phyloP scores from a whole-genome alignment of 1,140 invertebrate species.

The Achroia grisella region DNA sequence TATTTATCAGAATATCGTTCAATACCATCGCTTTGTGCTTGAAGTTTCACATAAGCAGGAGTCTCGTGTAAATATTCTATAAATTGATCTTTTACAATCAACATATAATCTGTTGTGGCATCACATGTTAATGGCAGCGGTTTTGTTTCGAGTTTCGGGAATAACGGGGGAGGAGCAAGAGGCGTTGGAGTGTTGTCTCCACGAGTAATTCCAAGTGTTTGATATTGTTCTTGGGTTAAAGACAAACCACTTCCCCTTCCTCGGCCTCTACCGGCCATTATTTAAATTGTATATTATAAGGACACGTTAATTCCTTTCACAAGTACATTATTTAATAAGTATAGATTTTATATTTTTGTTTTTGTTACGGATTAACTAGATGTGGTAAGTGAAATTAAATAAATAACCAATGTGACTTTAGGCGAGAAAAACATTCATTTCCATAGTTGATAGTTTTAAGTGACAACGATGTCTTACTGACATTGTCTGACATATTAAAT shows the following conservation, averaged over 20 bases:
- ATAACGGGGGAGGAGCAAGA: slow-evolving; percentile 62
- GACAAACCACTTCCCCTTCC: slow-evolving; percentile 53
- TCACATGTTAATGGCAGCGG: slow-evolving; percentile 56
- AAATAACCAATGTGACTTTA: no score
- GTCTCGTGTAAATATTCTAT: slow-evolving; percentile 69
- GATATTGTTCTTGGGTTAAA: slow-evolving; percentile 64
- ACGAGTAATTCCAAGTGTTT: slow-evolving; percentile 59
- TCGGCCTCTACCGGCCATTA: slow-evolving; percentile 63
- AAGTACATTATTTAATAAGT: no score
- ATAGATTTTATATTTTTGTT: no score
- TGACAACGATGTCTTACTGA: no score
- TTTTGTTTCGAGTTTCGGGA: slow-evolving; percentile 66
- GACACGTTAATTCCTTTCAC: no score
- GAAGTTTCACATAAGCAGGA: slow-evolving; percentile 58
- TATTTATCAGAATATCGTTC: slow-evolving; percentile 72
- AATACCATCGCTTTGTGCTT: slow-evolving; percentile 51
- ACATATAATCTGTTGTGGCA: slow-evolving; percentile 67
- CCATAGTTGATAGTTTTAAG: no score
- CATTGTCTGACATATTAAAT: no score
- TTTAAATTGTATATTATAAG: background rate
- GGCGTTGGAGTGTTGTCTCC: slow-evolving; percentile 51
- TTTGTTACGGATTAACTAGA: no score
- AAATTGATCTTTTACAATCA: slow-evolving; percentile 69
- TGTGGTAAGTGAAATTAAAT: no score
- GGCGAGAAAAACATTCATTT: no score